phyloP scores from a whole-genome alignment of 2,797 vertebrate genomes.

The Myotis vivesi region DNA sequence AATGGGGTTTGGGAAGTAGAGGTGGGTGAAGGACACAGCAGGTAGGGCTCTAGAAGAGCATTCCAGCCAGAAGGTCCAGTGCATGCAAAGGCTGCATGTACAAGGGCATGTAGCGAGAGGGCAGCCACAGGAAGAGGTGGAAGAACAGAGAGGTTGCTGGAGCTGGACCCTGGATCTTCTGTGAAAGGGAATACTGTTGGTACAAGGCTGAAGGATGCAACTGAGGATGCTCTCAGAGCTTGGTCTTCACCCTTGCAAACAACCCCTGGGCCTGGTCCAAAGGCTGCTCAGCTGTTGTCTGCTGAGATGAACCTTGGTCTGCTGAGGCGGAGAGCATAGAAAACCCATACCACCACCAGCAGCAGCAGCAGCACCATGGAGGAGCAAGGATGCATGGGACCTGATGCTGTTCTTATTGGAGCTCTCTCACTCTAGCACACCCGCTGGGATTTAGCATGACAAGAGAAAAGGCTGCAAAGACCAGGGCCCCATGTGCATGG shows the following conservation, averaged over 20 bases:
- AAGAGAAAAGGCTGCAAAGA: not conserved
- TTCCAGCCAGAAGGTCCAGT: not conserved
- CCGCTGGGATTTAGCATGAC: not conserved
- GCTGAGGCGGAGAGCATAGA: not conserved
- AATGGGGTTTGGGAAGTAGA: not conserved
- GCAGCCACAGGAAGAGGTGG: not conserved
- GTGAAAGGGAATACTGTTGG: not conserved
- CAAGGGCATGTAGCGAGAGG: not conserved
- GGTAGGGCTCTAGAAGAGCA: not conserved
- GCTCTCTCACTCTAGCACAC: not conserved
- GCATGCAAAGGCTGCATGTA: not conserved
- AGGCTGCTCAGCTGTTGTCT: not conserved
- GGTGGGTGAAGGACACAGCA: not conserved
- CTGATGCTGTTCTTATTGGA: rapidly evolving
- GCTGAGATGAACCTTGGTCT: not conserved
- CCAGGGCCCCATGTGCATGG: not conserved
- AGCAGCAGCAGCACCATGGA: not conserved
- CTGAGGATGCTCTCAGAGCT: not conserved
- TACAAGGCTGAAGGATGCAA: not conserved
- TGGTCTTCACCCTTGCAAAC: not conserved
- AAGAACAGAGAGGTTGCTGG: not conserved
- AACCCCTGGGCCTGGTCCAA: not conserved
- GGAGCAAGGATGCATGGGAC: rapidly evolving
- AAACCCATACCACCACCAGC: not conserved
- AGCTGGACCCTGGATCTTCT: not conserved